These are phyloP conservation scores for Phortica okadai DNA, from an alignment of 2,888 invertebrate species.

Conservation along the genomic window DNA sequence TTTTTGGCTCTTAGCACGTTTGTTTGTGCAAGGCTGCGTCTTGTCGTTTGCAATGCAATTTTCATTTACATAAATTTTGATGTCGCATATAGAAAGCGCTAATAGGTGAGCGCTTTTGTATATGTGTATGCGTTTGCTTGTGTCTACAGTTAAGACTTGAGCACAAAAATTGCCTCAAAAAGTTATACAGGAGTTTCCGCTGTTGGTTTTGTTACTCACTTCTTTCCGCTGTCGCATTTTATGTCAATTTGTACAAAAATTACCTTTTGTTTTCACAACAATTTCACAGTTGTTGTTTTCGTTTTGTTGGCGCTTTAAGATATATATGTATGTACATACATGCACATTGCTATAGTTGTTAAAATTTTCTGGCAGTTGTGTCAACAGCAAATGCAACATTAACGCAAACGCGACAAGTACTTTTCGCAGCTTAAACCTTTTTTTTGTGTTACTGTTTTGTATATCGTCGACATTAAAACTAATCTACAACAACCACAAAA, in stretches of 20 bases:
- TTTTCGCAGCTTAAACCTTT: conserved; percentile 12
- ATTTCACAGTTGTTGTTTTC: not conserved
- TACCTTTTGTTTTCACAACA: conserved; percentile 61
- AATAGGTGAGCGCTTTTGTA: not conserved
- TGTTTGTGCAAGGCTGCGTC: conserved; percentile 26
- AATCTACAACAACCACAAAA: conserved; percentile 20
- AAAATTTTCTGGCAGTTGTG: conserved; percentile 1
- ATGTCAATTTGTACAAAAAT: conserved; percentile 68
- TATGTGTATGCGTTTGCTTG: conserved; percentile 8
- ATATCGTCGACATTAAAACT: conserved; percentile 28
- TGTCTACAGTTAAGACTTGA: conserved; percentile 24
- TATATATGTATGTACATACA: no score
- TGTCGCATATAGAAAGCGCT: conserved; percentile 11
- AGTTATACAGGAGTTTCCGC: conserved; percentile 3
- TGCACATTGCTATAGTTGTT: not conserved
- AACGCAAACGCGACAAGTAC: not conserved
- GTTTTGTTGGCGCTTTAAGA: not conserved
- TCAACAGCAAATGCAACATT: conserved; percentile 21
- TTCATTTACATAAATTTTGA: conserved; percentile 65
- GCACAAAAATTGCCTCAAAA: conserved; percentile 16
- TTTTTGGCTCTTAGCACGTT: not conserved
- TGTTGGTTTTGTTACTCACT: not conserved
- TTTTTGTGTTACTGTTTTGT: not conserved
- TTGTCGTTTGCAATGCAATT: conserved; percentile 62
- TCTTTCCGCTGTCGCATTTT: conserved; percentile 50